Evolutionary conservation across 2,797 vertebrate species (phyloP).

Genomic region (Scomberomorus guttatus): DNA sequence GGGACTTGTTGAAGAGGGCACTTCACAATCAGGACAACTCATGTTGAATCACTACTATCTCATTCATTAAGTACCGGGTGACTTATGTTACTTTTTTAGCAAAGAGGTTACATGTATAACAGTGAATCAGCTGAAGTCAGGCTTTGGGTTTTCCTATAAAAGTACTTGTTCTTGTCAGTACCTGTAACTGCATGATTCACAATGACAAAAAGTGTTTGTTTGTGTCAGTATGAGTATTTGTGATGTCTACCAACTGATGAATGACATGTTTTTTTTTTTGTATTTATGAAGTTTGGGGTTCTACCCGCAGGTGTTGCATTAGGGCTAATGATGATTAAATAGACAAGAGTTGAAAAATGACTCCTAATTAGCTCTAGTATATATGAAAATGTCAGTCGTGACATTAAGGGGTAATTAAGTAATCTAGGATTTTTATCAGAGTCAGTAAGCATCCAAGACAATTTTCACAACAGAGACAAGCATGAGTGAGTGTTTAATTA

Average conservation of each 20-base stretch:
- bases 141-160: neutral
- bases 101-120: neutral
- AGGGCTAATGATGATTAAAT: constrained; percentile 4
- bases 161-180: neutral
- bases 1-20: neutral
- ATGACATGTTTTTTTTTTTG: neutral
- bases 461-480: neutral
- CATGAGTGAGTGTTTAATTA: neutral
- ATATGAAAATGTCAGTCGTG: neutral
- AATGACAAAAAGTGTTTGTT: neutral
- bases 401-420: constrained; percentile 1
- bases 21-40: constrained; percentile 32
- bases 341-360: neutral
- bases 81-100: constrained; percentile 38
- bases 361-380: neutral
- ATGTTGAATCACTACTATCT: constrained; percentile 62
- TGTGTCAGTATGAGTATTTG: neutral
- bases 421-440: constrained; percentile 7
- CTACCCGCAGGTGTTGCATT: neutral
- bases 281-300: constrained; percentile 18
- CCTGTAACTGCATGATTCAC: constrained; percentile 34
- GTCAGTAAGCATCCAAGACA: neutral
- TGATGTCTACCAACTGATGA: neutral
- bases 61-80: constrained; percentile 21
- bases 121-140: constrained; percentile 38